Conservation (phyloP, 2,797 vertebrate genomes). For the Chaunax sp. region DNA sequence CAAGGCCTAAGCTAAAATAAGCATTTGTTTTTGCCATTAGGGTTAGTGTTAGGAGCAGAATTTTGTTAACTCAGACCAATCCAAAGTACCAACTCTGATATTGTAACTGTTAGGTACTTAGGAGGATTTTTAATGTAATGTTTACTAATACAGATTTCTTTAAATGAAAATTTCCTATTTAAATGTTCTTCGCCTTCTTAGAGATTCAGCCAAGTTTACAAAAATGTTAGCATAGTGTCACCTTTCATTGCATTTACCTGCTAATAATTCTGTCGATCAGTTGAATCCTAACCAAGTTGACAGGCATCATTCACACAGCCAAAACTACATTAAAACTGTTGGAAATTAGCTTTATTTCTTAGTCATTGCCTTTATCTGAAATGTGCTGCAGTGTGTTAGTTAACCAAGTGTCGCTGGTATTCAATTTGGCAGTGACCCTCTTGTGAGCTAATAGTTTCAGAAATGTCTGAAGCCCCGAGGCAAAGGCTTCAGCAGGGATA, state of each 20-base stretch:
- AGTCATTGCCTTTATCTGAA: not conserved
- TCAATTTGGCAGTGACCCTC: slow-evolving; percentile 27
- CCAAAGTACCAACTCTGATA: not conserved
- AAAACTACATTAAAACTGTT: slow-evolving; percentile 8
- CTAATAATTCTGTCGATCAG: not conserved
- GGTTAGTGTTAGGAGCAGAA: not conserved
- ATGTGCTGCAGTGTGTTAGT: slow-evolving; percentile 4
- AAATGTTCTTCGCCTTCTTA: no score
- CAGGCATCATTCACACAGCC: not conserved
- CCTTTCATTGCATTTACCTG: not conserved
- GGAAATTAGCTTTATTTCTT: not conserved
- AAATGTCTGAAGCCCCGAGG: slow-evolving; percentile 14
- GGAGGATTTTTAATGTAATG: not conserved
- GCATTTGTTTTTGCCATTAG: not conserved
- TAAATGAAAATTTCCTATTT: no score
- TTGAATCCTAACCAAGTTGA: slow-evolving; percentile 1
- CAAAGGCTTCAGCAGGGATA: slow-evolving; percentile 4
- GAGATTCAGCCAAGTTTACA: not conserved
- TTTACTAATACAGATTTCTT: no score
- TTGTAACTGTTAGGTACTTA: no score
- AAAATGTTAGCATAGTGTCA: not conserved
- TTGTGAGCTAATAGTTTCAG: slow-evolving; percentile 23
- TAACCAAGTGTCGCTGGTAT: slow-evolving; percentile 3
- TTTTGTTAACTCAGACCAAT: not conserved
- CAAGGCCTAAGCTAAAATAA: no score